These are phyloP conservation scores for Thalassarche chlororhynchos DNA, from an alignment of 2,113 vertebrate genomes.

Conservation along the genomic window DNA sequence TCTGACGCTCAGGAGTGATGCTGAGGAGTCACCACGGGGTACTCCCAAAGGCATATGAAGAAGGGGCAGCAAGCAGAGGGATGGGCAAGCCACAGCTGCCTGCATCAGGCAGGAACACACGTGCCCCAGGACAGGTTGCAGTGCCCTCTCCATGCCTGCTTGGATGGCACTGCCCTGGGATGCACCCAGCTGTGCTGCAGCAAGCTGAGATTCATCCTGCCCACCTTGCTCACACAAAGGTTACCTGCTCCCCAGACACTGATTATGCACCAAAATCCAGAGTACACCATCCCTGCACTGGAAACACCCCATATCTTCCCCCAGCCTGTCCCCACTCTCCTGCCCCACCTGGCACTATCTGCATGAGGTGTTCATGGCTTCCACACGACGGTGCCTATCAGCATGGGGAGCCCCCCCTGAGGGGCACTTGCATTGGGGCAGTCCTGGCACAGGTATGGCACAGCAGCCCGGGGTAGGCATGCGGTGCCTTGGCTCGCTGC, in stretches of 20 bases:
- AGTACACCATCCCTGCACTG: fast-evolving
- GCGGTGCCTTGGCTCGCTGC: fast-evolving
- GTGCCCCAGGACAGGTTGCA: not conserved
- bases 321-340: not conserved
- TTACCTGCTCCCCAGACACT: not conserved
- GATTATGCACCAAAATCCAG: not conserved
- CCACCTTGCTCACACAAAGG: not conserved
- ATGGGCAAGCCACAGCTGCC: not conserved
- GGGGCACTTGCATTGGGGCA: fast-evolving
- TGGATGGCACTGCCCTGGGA: not conserved
- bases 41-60: not conserved
- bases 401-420: fast-evolving
- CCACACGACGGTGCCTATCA: fast-evolving
- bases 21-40: fast-evolving
- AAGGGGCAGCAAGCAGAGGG: not conserved
- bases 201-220: not conserved
- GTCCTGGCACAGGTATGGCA: not conserved
- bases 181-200: not conserved
- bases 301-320: fast-evolving
- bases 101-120: fast-evolving
- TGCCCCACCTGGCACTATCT: not conserved
- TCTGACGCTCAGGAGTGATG: not conserved
- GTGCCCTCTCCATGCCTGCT: not conserved
- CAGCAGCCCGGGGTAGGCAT: not conserved
- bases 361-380: not conserved